Conservation (phyloP, 2,888 invertebrate genomes). For the Ceratothoa steindachneri region DNA sequence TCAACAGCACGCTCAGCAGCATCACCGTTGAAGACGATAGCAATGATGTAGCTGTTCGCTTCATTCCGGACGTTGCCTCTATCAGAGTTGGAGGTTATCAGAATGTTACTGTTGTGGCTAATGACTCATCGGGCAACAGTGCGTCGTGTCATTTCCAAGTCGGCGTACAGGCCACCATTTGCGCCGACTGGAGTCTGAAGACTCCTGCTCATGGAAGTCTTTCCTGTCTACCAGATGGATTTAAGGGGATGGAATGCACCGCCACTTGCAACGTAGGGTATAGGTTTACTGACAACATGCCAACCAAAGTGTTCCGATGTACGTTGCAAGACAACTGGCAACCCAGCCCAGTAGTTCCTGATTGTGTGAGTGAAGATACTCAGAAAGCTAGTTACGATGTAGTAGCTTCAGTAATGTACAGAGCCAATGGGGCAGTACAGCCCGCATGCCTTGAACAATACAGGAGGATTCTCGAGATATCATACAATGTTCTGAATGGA, state of each 20-base stretch:
- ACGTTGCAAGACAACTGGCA: constrained; percentile 74
- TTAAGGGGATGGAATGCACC: constrained; percentile 72
- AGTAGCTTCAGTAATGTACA: constrained; percentile 75
- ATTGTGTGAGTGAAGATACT: constrained; percentile 85
- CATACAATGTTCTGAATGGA: constrained; percentile 72
- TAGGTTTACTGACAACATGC: constrained; percentile 84
- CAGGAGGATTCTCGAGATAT: constrained; percentile 63
- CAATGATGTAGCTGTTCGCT: constrained; percentile 59
- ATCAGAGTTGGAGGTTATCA: constrained; percentile 76
- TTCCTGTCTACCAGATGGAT: constrained; percentile 67
- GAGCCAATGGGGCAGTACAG: constrained; percentile 85
- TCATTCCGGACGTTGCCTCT: constrained; percentile 75
- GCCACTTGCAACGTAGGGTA: constrained; percentile 84
- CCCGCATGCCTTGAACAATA: constrained; percentile 78
- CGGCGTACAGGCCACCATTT: constrained; percentile 86
- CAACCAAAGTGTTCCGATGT: constrained; percentile 79
- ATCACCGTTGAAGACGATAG: constrained; percentile 35
- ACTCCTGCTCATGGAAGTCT: constrained; percentile 83
- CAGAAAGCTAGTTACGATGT: constrained; percentile 93
- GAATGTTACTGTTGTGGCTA: constrained; percentile 84
- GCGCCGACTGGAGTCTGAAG: constrained; percentile 89
- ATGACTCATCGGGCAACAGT: constrained; percentile 79
- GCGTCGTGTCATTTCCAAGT: constrained; percentile 90
- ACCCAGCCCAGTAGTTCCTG: constrained; percentile 84
- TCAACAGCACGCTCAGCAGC: constrained; percentile 63